phyloP scores from a whole-genome alignment of 2,797 vertebrate species.

The Amphiprion clarkii region DNA sequence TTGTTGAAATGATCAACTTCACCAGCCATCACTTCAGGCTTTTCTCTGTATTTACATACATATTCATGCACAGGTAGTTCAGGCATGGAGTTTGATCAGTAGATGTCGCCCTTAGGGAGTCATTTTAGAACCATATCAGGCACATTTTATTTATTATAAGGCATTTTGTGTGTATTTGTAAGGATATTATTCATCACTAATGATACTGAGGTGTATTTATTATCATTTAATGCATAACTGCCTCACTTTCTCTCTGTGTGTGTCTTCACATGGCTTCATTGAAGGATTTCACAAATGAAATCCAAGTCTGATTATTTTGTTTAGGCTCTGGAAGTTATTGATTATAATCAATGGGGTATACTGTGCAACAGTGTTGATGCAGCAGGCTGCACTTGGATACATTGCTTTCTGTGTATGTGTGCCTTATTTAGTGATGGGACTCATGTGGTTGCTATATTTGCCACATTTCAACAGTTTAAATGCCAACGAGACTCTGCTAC shows the following conservation, averaged over 20 bases:
- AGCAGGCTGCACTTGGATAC: constrained; percentile 27
- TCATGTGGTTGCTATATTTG: background rate
- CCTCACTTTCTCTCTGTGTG: background rate
- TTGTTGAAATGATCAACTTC: constrained; percentile 31
- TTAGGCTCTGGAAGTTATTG: constrained; percentile 21
- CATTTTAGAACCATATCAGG: constrained; percentile 8
- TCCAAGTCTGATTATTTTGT: background rate
- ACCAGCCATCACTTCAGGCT: background rate
- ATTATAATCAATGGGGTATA: constrained; percentile 44
- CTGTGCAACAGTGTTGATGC: constrained; percentile 43
- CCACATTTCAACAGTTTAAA: constrained; percentile 1
- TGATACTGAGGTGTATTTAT: background rate
- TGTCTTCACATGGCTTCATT: background rate
- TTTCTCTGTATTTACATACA: background rate
- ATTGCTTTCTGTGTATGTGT: constrained; percentile 10
- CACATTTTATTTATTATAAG: constrained; percentile 7
- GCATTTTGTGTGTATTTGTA: background rate
- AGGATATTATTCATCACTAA: background rate
- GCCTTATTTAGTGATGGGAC: background rate
- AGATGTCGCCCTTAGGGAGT: constrained; percentile 35
- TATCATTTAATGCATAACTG: background rate
- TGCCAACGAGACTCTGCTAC: constrained; percentile 9
- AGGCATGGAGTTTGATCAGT: constrained; percentile 28
- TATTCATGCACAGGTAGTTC: constrained; percentile 9
- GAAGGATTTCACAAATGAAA: constrained; percentile 9